Evolutionary conservation across 2,797 vertebrate species (phyloP).

Genomic region (Falco cherrug): DNA sequence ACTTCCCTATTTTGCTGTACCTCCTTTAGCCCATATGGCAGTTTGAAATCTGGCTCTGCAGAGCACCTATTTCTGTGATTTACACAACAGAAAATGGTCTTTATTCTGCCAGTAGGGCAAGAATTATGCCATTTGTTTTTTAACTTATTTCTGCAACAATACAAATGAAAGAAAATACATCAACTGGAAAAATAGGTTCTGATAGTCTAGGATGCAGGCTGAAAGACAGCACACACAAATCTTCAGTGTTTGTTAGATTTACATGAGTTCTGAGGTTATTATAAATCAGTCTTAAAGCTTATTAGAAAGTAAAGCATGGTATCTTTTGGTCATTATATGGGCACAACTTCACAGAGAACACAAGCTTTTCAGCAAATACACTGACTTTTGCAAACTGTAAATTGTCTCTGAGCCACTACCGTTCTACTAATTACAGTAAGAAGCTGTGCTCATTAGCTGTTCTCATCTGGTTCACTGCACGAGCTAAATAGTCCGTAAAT

Average conservation of each 20-base stretch:
- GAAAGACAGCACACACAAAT: neutral
- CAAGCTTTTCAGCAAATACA: conserved; percentile 77
- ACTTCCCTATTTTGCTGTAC: neutral
- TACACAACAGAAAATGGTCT: neutral
- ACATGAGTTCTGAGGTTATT: conserved; percentile 26
- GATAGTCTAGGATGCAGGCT: neutral
- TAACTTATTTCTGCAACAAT: neutral
- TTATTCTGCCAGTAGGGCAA: neutral
- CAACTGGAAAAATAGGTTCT: neutral
- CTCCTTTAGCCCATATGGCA: neutral
- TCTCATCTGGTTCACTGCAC: conserved; percentile 92
- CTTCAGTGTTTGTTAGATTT: neutral
- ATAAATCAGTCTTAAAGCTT: conserved; percentile 48
- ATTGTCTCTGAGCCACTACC: conserved; percentile 88
- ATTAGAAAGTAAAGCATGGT: conserved; percentile 64
- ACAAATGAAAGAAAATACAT: neutral
- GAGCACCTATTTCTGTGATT: neutral
- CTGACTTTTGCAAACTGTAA: conserved; percentile 85
- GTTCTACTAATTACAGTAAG: conserved; percentile 90
- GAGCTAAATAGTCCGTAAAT: conserved; percentile 94
- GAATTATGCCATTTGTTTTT: neutral
- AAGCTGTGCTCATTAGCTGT: conserved; percentile 95
- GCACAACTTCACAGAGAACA: conserved; percentile 71
- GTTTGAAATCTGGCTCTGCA: neutral
- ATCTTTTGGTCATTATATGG: conserved; percentile 62